Base-by-base conservation (phyloP, 2,888 invertebrate species). In the Eurytoma adleriae region DNA sequence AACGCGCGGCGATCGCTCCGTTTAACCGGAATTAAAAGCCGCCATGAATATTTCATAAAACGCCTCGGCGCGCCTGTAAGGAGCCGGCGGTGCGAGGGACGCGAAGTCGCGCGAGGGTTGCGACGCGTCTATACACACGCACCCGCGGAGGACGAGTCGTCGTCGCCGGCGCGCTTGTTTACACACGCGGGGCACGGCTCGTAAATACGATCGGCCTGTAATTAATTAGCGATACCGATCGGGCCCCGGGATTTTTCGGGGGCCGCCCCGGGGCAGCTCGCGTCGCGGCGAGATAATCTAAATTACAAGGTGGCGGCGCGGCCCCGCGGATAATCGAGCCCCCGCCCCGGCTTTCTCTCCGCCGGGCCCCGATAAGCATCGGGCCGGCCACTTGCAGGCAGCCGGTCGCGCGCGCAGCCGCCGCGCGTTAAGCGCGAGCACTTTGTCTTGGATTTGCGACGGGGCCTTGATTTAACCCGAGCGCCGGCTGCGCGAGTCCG, bases 181-280 rank as follows among this genome's bases (percentile, higher is more conserved):
- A 73, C 73, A 73, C 73, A 40, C 40, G 40, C 24, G 57, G 1
- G n/a, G 16, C 14, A 3, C 18, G 48, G 57, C 70, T 40, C 52
- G 61, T 68, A 68, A 76, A 74, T 74, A 74, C 24, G 61, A 78
- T 74, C 80, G 80, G 67, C 64, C 73, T 57, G 80, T 77, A 74
- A 81, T 81, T 81, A 81, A 81, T 81, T 81, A 78, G 57, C 77
- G 80, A 81, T 78, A 74, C 40, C 50, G 59, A 78, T 81, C 80
- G 59, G 27, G 24, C 68, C 48, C 66, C 66, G 70, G 16, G 56
- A 56, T 69, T 69, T 69, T 69, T 54, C 10, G 69, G 69, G 54
- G n/a, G 57, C 50, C 16, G 48, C 48, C 30, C 48, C 16, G 61
- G 13, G 50, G 18, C n/a, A 10, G 10, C 40, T 7, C 40, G 48